Percentiles rank a stretch among this genome's conserved stretches.
phyloP scores from a whole-genome alignment of 2,113 vertebrate genomes.

The Catagonus wagneri region DNA sequence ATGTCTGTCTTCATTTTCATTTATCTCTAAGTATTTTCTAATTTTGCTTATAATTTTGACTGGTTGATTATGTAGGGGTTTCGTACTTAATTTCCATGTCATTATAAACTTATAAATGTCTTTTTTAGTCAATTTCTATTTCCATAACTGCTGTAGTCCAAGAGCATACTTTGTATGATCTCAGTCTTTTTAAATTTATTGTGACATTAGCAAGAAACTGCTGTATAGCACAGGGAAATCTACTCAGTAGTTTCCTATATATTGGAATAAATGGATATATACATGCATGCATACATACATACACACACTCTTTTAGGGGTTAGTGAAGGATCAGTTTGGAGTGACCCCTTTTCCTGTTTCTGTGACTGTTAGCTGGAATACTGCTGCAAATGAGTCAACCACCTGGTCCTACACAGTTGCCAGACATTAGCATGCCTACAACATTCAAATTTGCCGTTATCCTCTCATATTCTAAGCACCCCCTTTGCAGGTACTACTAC shows the following conservation, averaged over 20 bases:
- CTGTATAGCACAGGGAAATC: too few relatives aligned
- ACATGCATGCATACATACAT: too few relatives aligned
- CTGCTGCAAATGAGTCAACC: not conserved
- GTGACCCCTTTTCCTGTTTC: not conserved
- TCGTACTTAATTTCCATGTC: not conserved
- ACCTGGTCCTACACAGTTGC: not conserved
- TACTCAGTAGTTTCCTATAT: too few relatives aligned
- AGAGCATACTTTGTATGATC: not conserved
- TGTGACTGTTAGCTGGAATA: not conserved
- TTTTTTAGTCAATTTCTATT: not conserved
- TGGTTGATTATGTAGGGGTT: not conserved
- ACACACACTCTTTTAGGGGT: not conserved
- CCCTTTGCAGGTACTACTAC: accelerated
- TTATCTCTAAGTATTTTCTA: not conserved
- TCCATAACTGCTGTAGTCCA: not conserved
- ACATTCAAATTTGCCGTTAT: not conserved
- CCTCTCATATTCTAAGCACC: not conserved
- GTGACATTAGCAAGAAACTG: too few relatives aligned
- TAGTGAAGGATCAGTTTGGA: not conserved
- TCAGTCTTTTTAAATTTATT: not conserved
- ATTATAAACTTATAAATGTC: not conserved
- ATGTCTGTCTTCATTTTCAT: not conserved
- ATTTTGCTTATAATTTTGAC: not conserved
- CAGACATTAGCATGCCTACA: not conserved
- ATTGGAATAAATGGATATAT: too few relatives aligned